Evolutionary conservation across 2,888 invertebrate genomes (phyloP).

Genomic region (Rhingia campestris): DNA sequence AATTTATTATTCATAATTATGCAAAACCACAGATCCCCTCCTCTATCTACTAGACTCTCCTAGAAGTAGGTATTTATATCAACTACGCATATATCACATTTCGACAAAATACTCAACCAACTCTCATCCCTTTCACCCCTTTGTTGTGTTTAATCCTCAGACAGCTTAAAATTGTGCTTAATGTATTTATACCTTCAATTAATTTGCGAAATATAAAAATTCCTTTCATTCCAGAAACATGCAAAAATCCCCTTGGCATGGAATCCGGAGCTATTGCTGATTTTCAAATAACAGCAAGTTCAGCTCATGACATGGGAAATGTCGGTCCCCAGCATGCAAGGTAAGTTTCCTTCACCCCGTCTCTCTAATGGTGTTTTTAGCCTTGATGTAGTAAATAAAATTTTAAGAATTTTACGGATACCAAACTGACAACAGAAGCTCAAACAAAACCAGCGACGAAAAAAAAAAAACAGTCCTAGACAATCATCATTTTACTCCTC

Average conservation of each 20-base stretch:
- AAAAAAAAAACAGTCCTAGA: slow-evolving; percentile 48
- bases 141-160: not conserved
- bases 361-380: not conserved
- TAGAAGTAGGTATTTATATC: not conserved
- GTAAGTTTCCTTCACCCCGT: slow-evolving; percentile 83
- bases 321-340: slow-evolving; percentile 92
- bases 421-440: slow-evolving; percentile 49
- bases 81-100: not conserved
- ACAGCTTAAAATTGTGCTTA: not conserved
- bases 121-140: not conserved
- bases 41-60: not conserved
- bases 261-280: slow-evolving; percentile 90
- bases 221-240: slow-evolving; percentile 84
- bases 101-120: not conserved
- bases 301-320: slow-evolving; percentile 90
- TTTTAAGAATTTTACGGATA: slow-evolving; percentile 64
- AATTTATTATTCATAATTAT: slow-evolving; percentile 12
- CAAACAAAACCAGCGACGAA: slow-evolving; percentile 64
- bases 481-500: slow-evolving; percentile 13
- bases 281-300: slow-evolving; percentile 90
- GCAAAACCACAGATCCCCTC: slow-evolving; percentile 3
- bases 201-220: slow-evolving; percentile 58
- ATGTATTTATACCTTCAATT: slow-evolving; percentile 50
- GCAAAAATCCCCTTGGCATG: slow-evolving; percentile 90
- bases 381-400: slow-evolving; percentile 59